Percentiles rank a stretch among this genome's conserved stretches.
These are phyloP conservation scores for Triplophysa rosa DNA, from an alignment of 2,113 vertebrate species.

Conservation along the genomic window DNA sequence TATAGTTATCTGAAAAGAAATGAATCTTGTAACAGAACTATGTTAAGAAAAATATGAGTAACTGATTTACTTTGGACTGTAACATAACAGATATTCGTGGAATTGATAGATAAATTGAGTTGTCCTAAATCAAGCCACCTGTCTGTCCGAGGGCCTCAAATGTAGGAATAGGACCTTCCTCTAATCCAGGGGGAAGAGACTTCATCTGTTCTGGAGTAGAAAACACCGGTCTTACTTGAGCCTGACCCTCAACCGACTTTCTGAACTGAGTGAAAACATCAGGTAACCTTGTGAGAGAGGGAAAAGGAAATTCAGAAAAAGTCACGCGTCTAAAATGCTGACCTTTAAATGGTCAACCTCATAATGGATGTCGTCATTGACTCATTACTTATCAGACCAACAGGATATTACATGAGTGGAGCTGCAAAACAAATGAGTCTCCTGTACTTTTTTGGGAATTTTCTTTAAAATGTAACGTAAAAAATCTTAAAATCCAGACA, in stretches of 20 bases:
- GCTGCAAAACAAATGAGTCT: background rate
- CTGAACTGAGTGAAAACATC: slow-evolving; percentile 83
- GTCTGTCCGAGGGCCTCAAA: slow-evolving; percentile 73
- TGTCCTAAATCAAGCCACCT: slow-evolving; percentile 56
- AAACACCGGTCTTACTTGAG: slow-evolving; percentile 69
- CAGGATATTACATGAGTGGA: background rate
- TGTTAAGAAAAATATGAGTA: background rate
- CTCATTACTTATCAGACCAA: background rate
- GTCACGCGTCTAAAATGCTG: background rate
- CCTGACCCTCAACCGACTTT: slow-evolving; percentile 71
- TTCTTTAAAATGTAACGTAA: too few relatives aligned
- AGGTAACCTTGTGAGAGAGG: slow-evolving; percentile 69
- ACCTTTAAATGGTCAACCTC: background rate
- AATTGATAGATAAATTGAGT: background rate
- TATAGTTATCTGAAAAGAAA: background rate
- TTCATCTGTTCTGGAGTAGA: slow-evolving; percentile 65
- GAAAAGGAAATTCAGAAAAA: background rate
- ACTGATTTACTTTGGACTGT: background rate
- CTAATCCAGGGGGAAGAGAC: slow-evolving; percentile 71
- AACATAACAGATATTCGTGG: background rate
- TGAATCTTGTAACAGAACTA: background rate
- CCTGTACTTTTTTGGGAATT: background rate
- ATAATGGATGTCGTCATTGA: too few relatives aligned
- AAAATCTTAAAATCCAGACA: too few relatives aligned
- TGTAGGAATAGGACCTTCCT: slow-evolving; percentile 74